phyloP scores from a whole-genome alignment of 1,140 invertebrate species.

The Gryllus bimaculatus region DNA sequence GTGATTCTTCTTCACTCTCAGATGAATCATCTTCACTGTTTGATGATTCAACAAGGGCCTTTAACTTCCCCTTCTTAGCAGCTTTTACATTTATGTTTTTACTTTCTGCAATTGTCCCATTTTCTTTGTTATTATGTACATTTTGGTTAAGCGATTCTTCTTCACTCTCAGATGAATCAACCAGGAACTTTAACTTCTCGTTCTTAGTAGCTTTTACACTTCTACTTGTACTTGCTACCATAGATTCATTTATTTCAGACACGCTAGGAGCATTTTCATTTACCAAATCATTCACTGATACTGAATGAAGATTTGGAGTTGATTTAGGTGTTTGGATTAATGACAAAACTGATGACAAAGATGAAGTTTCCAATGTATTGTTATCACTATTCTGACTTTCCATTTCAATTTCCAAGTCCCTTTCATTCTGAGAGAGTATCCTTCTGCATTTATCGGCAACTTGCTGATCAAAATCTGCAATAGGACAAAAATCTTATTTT shows the following conservation, averaged over 20 bases:
- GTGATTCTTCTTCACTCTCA: too few species aligned
- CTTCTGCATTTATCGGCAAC: not conserved
- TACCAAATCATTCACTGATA: too few species aligned
- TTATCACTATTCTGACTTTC: not conserved
- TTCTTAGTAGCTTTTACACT: not conserved
- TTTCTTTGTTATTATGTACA: not conserved
- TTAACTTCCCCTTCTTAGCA: not conserved
- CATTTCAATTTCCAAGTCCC: not conserved
- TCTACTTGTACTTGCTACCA: too few species aligned
- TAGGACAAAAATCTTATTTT: too few species aligned
- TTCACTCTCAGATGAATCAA: not conserved
- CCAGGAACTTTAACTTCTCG: not conserved
- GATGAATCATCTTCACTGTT: not conserved
- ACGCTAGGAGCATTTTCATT: too few species aligned
- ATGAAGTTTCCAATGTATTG: too few species aligned
- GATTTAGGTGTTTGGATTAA: too few species aligned
- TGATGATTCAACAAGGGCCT: not conserved
- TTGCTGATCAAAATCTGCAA: not conserved
- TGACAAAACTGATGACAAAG: too few species aligned
- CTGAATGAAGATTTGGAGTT: too few species aligned
- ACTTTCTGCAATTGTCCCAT: too few species aligned
- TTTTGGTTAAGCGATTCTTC: not conserved
- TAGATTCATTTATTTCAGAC: too few species aligned
- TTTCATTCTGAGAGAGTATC: not conserved
- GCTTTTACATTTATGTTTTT: too few species aligned